phyloP scores from a whole-genome alignment of 1,140 invertebrate species.

The Cataglyphis hispanica region DNA sequence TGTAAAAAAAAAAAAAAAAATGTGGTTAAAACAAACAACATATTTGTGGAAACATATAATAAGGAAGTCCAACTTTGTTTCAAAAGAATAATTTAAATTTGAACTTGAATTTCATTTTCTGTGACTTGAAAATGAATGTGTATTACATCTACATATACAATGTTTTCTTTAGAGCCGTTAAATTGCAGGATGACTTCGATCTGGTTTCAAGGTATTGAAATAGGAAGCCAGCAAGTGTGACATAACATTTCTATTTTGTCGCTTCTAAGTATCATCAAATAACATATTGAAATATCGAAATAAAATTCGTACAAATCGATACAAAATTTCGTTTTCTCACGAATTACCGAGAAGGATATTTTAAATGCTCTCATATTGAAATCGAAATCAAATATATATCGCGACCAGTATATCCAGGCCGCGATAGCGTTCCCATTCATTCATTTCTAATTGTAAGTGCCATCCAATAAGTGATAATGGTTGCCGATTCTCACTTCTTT shows the following conservation, averaged over 20 bases:
- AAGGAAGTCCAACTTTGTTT: neutral
- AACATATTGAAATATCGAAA: conserved; percentile 3
- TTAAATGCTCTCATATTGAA: neutral
- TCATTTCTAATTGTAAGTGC: neutral
- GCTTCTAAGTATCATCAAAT: neutral
- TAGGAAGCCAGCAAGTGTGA: conserved; percentile 17
- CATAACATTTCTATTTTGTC: conserved; percentile 13
- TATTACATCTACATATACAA: neutral
- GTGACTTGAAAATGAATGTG: conserved; percentile 10
- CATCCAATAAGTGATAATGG: neutral
- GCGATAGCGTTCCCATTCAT: neutral
- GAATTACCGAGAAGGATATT: neutral
- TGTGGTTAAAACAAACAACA: neutral
- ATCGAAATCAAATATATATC: neutral
- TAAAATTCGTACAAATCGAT: conserved; percentile 19
- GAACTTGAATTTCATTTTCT: neutral
- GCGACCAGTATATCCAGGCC: neutral
- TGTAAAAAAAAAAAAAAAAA: neutral
- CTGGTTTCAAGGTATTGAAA: conserved; percentile 30
- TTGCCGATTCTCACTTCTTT: neutral
- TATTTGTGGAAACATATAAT: neutral
- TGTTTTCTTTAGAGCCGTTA: conserved; percentile 10
- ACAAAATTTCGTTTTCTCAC: conserved; percentile 19
- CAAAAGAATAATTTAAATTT: neutral
- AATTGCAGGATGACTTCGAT: conserved; percentile 42